Evolutionary conservation across 2,888 invertebrate genomes (phyloP).

Genomic region (Muscina levida): DNA sequence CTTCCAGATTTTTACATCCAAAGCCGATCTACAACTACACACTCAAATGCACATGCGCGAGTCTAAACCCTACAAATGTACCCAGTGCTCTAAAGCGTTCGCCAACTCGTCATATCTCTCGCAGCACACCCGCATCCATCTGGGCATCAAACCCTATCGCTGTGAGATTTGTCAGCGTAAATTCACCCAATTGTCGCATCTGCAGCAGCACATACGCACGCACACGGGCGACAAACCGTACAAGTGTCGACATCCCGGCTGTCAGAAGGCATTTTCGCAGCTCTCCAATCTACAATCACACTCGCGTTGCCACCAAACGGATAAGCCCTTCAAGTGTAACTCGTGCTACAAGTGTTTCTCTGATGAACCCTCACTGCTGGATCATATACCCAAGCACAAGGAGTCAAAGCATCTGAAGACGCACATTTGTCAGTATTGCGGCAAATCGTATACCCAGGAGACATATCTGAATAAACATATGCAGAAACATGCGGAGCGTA

Average conservation of each 20-base stretch:
- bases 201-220: constrained; percentile 99
- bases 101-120: constrained; percentile 99
- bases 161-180: constrained; percentile 99
- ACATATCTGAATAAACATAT: constrained; percentile 99
- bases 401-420: constrained; percentile 99
- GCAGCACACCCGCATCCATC: constrained; percentile 99
- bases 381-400: constrained; percentile 99
- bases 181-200: constrained; percentile 99
- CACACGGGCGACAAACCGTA: constrained; percentile 99
- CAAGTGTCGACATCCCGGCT: constrained; percentile 97
- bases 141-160: constrained; percentile 99
- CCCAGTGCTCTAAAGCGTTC: constrained; percentile 99
- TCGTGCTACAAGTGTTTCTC: constrained; percentile 99
- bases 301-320: constrained; percentile 99
- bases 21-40: constrained; percentile 97
- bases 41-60: constrained; percentile 99
- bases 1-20: constrained; percentile 96
- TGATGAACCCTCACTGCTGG: constrained; percentile 97
- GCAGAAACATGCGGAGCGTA: constrained; percentile 98
- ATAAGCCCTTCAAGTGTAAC: constrained; percentile 99
- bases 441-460: constrained; percentile 99
- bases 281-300: constrained; percentile 99
- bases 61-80: constrained; percentile 99
- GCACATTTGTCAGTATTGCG: constrained; percentile 99
- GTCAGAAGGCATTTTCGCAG: constrained; percentile 99